These are phyloP conservation scores for Upupa epops DNA, from an alignment of 2,113 vertebrate species.

Conservation along the genomic window DNA sequence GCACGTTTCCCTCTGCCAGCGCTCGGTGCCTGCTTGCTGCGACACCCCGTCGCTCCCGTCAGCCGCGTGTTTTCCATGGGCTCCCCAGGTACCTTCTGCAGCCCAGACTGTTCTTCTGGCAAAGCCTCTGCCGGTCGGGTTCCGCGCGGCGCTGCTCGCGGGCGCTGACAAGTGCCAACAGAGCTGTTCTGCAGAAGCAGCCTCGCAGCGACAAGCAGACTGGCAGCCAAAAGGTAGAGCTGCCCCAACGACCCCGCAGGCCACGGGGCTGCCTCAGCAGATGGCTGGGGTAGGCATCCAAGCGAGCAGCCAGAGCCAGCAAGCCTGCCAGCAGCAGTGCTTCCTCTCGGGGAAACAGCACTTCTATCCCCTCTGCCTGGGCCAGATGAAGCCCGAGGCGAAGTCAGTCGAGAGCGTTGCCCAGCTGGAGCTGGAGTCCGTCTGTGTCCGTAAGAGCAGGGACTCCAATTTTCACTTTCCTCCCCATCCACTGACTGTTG, in stretches of 20 bases:
- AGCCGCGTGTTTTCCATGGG: conserved; percentile 38
- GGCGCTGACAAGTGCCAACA: conserved; percentile 39
- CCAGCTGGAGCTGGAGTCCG: not conserved
- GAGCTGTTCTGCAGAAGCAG: conserved; percentile 12
- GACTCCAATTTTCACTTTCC: not conserved
- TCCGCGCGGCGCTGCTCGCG: conserved; percentile 38
- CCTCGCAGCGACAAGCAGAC: conserved; percentile 9
- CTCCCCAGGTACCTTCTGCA: conserved; percentile 51
- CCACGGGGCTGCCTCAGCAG: not conserved
- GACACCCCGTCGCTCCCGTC: conserved; percentile 1
- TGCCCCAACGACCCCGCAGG: not conserved
- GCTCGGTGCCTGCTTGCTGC: not conserved
- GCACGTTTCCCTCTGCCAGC: not conserved
- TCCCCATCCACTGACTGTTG: not conserved
- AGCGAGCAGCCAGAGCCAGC: conserved; percentile 17
- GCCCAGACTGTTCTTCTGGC: conserved; percentile 59
- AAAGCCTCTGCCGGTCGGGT: conserved; percentile 16
- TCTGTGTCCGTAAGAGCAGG: not conserved
- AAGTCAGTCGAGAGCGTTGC: not conserved
- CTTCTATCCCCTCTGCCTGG: not conserved
- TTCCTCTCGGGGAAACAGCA: not conserved
- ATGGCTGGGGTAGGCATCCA: conserved; percentile 39
- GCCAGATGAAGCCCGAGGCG: not conserved
- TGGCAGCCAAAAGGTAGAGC: conserved; percentile 15
- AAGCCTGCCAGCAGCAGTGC: not conserved